These are phyloP conservation scores for Paraescarpia echinospica DNA, from an alignment of 1,140 invertebrate genomes.

Conservation along the genomic window DNA sequence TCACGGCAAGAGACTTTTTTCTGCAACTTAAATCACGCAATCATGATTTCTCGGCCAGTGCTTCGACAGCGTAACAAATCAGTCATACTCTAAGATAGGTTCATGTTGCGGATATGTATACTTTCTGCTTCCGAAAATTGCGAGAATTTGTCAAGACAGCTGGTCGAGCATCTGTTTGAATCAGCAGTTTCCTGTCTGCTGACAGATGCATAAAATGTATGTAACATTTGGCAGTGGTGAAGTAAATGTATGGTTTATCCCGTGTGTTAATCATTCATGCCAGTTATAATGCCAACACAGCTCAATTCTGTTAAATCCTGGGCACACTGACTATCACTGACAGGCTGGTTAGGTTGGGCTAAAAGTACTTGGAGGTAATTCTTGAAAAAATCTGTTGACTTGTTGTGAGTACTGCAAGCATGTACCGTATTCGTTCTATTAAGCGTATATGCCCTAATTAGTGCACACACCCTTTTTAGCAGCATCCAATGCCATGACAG, in stretches of 20 bases:
- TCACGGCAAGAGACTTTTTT: neutral
- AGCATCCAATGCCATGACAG: no score
- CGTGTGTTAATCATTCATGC: neutral
- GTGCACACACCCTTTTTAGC: no score
- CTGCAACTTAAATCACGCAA: neutral
- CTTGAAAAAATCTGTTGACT: no score
- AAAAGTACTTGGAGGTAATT: no score
- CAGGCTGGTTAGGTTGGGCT: no score
- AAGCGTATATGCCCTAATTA: no score
- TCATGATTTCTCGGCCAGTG: neutral
- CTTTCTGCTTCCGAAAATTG: slow-evolving; percentile 5
- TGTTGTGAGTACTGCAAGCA: no score
- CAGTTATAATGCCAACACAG: neutral
- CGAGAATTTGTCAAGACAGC: neutral
- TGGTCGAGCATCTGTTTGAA: neutral
- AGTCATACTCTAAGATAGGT: neutral
- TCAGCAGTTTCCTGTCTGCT: neutral
- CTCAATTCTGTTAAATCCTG: no score
- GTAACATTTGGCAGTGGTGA: neutral
- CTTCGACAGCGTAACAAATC: neutral
- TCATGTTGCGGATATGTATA: neutral
- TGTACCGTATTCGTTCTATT: no score
- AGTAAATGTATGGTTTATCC: neutral
- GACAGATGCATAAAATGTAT: neutral
- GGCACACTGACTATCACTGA: no score